A percentile compares a stretch with the other conserved stretches of the same genome.
Conservation (phyloP, 2,113 vertebrate species). For the Ceuthmochares aereus region DNA sequence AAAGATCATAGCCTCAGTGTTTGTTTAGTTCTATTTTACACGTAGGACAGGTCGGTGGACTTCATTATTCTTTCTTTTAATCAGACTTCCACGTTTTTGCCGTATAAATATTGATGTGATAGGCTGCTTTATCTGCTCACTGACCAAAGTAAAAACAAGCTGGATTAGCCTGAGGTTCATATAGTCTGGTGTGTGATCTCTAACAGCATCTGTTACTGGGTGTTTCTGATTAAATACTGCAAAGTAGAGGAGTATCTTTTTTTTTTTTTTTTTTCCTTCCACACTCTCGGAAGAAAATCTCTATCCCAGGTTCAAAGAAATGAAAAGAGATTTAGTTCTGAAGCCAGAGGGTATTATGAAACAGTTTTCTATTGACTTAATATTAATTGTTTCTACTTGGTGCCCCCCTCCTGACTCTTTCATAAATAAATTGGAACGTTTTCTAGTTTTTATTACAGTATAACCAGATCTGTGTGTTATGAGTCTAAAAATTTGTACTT, state of each 20-base stretch:
- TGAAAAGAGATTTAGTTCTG: background rate
- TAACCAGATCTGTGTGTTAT: background rate
- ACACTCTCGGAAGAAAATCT: background rate
- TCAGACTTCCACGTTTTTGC: conserved; percentile 40
- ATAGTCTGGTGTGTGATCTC: conserved; percentile 31
- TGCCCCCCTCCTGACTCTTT: accelerated
- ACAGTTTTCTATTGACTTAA: background rate
- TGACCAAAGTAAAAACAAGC: conserved; percentile 34
- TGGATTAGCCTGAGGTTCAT: conserved; percentile 42
- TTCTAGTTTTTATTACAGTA: background rate
- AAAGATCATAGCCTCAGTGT: conserved; percentile 71
- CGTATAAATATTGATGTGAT: conserved; percentile 64
- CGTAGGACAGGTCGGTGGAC: conserved; percentile 26
- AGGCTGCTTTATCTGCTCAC: conserved; percentile 57
- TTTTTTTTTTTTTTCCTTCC: too few species aligned
- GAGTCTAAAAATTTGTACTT: background rate
- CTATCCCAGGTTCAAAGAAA: background rate
- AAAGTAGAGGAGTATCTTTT: background rate
- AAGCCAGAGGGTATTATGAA: background rate
- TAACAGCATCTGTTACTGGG: background rate
- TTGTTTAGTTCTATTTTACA: conserved; percentile 66
- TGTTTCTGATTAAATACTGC: conserved; percentile 17
- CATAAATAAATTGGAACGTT: background rate
- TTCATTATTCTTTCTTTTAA: conserved; percentile 55
- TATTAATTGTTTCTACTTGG: background rate